Evolutionary conservation across 2,888 invertebrate genomes (phyloP).

Genomic region (Baronia brevicornis): DNA sequence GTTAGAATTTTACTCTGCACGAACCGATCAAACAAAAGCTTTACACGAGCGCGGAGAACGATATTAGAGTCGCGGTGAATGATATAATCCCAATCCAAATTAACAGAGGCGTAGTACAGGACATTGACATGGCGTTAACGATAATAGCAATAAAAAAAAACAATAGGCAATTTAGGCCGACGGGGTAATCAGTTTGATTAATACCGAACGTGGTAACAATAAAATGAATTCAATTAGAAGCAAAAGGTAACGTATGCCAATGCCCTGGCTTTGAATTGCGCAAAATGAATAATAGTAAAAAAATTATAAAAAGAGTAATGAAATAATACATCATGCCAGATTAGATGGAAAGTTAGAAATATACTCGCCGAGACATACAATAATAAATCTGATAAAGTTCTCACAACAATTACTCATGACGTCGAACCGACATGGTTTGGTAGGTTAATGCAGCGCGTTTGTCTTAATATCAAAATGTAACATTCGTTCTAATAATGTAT

Average conservation of each 20-base stretch:
- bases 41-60: slow-evolving; percentile 30
- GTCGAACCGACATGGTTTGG: slow-evolving; percentile 58
- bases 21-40: slow-evolving; percentile 39
- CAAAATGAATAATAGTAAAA: slow-evolving; percentile 62
- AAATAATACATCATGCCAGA: slow-evolving; percentile 73
- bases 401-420: slow-evolving; percentile 61
- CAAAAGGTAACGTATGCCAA: slow-evolving; percentile 83
- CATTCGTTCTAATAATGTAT: slow-evolving; percentile 59
- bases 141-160: slow-evolving; percentile 62
- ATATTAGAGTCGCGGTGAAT: slow-evolving; percentile 17
- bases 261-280: slow-evolving; percentile 89
- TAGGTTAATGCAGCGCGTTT: slow-evolving; percentile 50
- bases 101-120: slow-evolving; percentile 76
- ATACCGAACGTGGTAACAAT: slow-evolving; percentile 69
- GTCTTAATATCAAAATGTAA: slow-evolving; percentile 68
- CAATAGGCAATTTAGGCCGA: slow-evolving; percentile 72
- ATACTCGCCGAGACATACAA: slow-evolving; percentile 59
- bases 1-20: slow-evolving; percentile 63
- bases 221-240: slow-evolving; percentile 72
- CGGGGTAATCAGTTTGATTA: slow-evolving; percentile 73
- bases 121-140: slow-evolving; percentile 79
- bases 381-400: slow-evolving; percentile 62
- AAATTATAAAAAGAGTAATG: slow-evolving; percentile 49
- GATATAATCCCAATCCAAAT: slow-evolving; percentile 46
- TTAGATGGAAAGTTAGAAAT: slow-evolving; percentile 69